Evolutionary conservation across 2,888 invertebrate genomes (phyloP), one percentile per base, ranked within the genome.

Genomic region (Acleris literana): DNA sequence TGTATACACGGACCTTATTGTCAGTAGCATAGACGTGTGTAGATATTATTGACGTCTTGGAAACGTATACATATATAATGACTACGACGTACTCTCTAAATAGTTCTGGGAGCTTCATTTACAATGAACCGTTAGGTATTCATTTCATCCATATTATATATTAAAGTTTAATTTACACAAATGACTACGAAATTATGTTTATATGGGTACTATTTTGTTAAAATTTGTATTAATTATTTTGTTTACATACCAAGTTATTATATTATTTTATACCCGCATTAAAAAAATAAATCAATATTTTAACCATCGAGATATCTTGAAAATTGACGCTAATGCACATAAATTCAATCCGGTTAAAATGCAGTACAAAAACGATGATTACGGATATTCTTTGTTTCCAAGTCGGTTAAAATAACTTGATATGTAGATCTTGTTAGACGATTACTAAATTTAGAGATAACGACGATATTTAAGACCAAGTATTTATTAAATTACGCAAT

Each of bases 81-180:
- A 39, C 39, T 13, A 39, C 11, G 39, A 39, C 39, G 39, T 39
- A 4, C 13, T 39, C 39, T 39, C 39, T 13, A 4, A 39, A 13
- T 39, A 39, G 13, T 13, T 39, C 13, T 39, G 13, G 39, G 39
- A 13, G 39, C 39, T 39, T 9, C 0, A 33, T 33, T 13, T 39
- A 39, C 39, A 39, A 13, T 0, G 39, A 4, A 54, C 33, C 54
- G 64, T 60, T 64, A 16, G 16, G 43, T 52, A 18, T 55, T 43
- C 20, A 59, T 55, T 60, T 48, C 60, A 64, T 64, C 64, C 64
- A 64, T 64, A 60, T 64, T 54, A 64, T 64, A 64, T n/a, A 48
- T 62, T 64, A 49, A 60, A 49, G 17, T 54, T 60, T 64, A 54
- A 59, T 25, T 64, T 55, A 59, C 49, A 54, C 59, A n/a, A 39